Evolutionary conservation across 2,888 invertebrate genomes (phyloP).

Genomic region (Leptarthrus brevirostris): DNA sequence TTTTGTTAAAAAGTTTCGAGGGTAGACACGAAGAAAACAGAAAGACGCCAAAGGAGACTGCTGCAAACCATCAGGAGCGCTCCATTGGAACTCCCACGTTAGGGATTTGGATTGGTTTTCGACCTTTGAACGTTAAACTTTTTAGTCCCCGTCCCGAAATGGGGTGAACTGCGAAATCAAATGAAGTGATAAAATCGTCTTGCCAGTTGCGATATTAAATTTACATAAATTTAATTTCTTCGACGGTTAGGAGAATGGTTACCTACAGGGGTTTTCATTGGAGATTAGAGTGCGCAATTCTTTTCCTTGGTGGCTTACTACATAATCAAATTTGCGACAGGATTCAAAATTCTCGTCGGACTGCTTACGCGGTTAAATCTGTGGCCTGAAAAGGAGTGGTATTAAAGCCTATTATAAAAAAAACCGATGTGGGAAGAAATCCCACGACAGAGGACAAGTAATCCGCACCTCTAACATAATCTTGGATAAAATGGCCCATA

Average conservation of each 20-base stretch:
- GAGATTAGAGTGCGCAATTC: neutral
- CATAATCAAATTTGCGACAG: conserved; percentile 36
- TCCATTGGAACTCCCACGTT: conserved; percentile 16
- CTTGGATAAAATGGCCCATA: conserved; percentile 46
- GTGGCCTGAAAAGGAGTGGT: conserved; percentile 15
- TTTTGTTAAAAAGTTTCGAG: conserved; percentile 29
- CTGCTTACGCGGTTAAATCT: conserved; percentile 29
- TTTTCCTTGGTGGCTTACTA: neutral
- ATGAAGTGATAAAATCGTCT: conserved; percentile 51
- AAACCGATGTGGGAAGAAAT: conserved; percentile 15
- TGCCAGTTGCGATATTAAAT: conserved; percentile 48
- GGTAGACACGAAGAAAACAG: neutral
- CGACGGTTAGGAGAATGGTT: neutral
- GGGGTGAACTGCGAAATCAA: conserved; percentile 42
- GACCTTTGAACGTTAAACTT: conserved; percentile 47
- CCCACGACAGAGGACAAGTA: conserved; percentile 35
- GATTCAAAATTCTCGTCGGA: conserved; percentile 20
- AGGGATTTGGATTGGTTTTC: conserved; percentile 49
- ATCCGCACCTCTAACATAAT: conserved; percentile 49
- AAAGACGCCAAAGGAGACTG: neutral
- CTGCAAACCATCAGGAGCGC: neutral
- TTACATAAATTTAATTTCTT: conserved; percentile 50
- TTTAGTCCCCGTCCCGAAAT: neutral
- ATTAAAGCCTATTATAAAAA: conserved; percentile 6
- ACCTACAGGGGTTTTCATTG: neutral